phyloP scores from a whole-genome alignment of 2,113 vertebrate species.

The Platysteira castanea region DNA sequence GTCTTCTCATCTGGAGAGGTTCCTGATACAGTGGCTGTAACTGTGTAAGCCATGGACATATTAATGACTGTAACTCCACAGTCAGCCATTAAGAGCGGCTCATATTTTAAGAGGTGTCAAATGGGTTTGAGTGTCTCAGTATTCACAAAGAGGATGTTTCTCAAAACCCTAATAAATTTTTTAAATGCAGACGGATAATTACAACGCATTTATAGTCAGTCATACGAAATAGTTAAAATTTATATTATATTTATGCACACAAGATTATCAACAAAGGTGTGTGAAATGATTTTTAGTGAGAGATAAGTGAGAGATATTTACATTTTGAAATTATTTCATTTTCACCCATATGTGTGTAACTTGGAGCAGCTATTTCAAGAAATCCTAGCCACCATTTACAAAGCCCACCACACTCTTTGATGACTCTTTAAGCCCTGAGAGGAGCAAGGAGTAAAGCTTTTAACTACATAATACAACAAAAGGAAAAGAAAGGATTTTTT shows the following conservation, averaged over 20 bases:
- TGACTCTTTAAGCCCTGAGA: background rate
- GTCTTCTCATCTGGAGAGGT: background rate
- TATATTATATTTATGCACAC: background rate
- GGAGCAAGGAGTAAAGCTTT: background rate
- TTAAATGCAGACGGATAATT: background rate
- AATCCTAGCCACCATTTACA: background rate
- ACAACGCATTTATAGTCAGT: background rate
- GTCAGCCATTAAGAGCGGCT: background rate
- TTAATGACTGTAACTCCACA: background rate
- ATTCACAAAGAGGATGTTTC: background rate
- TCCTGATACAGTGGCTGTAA: background rate
- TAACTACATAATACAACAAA: background rate
- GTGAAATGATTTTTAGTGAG: background rate
- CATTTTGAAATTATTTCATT: background rate
- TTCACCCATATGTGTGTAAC: background rate
- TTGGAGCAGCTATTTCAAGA: background rate
- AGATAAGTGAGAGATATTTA: background rate
- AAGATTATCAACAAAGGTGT: background rate
- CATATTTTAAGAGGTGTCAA: background rate
- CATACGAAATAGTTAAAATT: background rate
- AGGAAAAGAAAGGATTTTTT: background rate
- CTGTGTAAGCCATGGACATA: background rate
- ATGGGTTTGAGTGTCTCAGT: background rate
- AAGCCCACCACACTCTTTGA: background rate
- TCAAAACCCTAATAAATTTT: background rate